Evolutionary conservation across 2,113 vertebrate species (phyloP).

Genomic region (Nothobranchius furzeri): DNA sequence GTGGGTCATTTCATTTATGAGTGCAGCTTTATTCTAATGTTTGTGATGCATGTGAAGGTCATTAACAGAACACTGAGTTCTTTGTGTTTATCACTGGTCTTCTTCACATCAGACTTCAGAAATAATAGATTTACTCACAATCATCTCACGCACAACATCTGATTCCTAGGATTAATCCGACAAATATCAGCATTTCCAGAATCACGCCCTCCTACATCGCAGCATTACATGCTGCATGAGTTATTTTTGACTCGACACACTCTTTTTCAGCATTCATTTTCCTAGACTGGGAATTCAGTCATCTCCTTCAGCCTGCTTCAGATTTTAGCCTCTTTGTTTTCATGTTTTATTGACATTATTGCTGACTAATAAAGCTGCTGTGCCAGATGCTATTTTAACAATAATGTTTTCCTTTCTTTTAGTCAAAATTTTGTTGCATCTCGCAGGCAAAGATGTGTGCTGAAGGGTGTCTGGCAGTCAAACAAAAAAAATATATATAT

Average conservation of each 20-base stretch:
- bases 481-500: background rate
- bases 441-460: slow-evolving; percentile 1
- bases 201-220: background rate
- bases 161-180: background rate
- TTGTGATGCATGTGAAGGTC: too few species aligned
- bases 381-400: background rate
- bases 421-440: background rate
- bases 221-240: background rate
- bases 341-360: too few species aligned
- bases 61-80: too few species aligned
- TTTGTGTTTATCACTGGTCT: too few species aligned
- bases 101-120: too few species aligned
- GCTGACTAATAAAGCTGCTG: background rate
- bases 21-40: too few species aligned
- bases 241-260: background rate
- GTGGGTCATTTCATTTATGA: too few species aligned
- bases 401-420: background rate
- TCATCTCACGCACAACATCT: background rate
- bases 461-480: background rate
- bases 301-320: too few species aligned
- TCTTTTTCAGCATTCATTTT: background rate
- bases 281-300: background rate
- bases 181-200: background rate
- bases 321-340: too few species aligned
- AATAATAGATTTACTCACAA: too few species aligned